Base-by-base conservation (phyloP, 2,113 vertebrate genomes). In the Alexandromys fortis region DNA sequence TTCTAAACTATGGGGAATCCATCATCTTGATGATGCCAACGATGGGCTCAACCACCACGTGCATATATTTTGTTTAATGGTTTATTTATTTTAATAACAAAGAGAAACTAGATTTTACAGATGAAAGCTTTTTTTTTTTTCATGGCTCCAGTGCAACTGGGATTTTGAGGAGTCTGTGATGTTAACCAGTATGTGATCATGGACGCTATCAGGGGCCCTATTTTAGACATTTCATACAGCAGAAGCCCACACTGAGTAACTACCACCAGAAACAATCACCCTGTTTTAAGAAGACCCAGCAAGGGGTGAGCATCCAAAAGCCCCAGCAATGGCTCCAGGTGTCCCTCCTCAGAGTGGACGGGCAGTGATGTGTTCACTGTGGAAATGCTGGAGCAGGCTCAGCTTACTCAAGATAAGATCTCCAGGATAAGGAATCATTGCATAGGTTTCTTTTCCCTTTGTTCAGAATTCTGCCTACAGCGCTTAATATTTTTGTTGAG, bases 41-140 rank as follows among this genome's bases (percentile, higher is more conserved):
- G 24, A 98, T 94, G 96, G 98, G 97, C 96, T 97, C 78, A 52
- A 97, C 96, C 97, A 98, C 97, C 97, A 97, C 82, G 98, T 94
- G 98, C 97, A 98, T 97, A 97, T 98, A 98, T 98, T 98, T 98
- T 98, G 96, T 97, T 98, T 98, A 98, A 98, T 97, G 97, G 96
- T 97, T 98, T 98, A 97, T 98, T 98, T 99, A 98, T 98, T 98
- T 98, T 98, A 98, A 98, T 98, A 98, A 98, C 97, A 98, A 98
- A 98, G 98, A 96, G 97, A 98, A 98, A 98, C 95, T 92, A 97
- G 97, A 98, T 98, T 98, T 98, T 97, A 98, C 97, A 98, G 98
- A 98, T 98, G 97, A 99, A 98, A 98, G 98, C 91, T 93, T 97
- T 97, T 97, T 97, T 42, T 42, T 63, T n/a, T 21, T 6, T 5